Evolutionary conservation across 2,113 vertebrate species (phyloP).

Genomic region (Pycnonotus jocosus): DNA sequence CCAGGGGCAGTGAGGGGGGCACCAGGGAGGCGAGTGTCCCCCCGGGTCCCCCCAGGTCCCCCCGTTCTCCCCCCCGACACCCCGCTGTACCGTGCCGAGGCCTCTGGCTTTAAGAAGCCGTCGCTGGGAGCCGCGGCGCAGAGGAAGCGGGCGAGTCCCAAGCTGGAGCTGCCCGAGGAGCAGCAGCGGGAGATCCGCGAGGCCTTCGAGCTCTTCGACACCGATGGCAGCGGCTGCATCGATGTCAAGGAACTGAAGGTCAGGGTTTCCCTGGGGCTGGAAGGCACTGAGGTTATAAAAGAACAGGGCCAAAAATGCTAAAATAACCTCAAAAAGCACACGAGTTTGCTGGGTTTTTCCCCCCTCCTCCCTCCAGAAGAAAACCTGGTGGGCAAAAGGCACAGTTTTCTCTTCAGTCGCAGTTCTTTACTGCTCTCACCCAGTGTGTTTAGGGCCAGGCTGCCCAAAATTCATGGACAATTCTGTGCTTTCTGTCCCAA

Average conservation of each 20-base stretch:
- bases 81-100: conserved; percentile 51
- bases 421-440: neutral
- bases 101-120: conserved; percentile 77
- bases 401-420: neutral
- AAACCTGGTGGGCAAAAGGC: neutral
- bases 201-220: conserved; percentile 92
- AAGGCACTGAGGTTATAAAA: rapidly evolving
- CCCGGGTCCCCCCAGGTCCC: rapidly evolving
- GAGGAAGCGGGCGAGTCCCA: conserved; percentile 77
- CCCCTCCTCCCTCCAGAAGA: too few species aligned
- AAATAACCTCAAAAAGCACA: neutral
- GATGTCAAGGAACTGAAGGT: conserved; percentile 91
- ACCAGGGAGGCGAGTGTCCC: too few species aligned
- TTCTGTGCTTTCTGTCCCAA: neutral
- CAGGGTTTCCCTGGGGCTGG: neutral
- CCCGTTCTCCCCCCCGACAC: neutral
- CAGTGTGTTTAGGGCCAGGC: neutral
- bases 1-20: neutral
- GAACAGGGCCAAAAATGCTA: too few species aligned
- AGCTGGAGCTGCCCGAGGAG: conserved; percentile 84
- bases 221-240: conserved; percentile 83
- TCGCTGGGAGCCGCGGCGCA: conserved; percentile 70
- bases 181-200: conserved; percentile 88
- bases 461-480: neutral
- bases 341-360: neutral